Base-by-base conservation (phyloP, 23 tunicate genomes). In the Ciona savignyi region DNA sequence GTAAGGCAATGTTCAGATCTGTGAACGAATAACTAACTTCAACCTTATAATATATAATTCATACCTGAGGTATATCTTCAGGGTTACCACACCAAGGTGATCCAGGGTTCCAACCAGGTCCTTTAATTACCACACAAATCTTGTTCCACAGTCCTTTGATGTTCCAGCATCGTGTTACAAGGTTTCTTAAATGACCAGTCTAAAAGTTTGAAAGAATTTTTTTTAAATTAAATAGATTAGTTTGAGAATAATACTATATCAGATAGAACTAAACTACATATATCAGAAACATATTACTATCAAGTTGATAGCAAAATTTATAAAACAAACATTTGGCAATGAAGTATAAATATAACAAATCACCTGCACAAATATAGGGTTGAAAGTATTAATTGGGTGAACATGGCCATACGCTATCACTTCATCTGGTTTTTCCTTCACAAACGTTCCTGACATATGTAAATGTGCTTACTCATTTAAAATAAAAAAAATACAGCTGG, bases 81-180 rank as follows among this genome's bases (percentile, higher is more conserved):
- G 23, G 72, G n/a, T 84, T 35, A 48, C 97, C 97, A n/a, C 74
- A 83, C 9, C 97, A 61, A 4, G 90, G 86, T 42, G 70, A 79
- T 3, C 90, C 97, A 1, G 97, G 97, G 29, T 72, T 77, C 97
- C 97, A 90, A 6, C 97, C 97, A 25, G 97, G 97, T 70, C 97
- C 97, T 63, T 79, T 76, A 31, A 78, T 19, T 19, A 84, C 20
- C 2, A 90, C 86, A 49, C 66, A 76, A 20, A 90, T 1, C 65
- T 90, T 90, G 78, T 90, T 79, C 60, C 61, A 35, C 15, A 84
- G 51, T 29, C 90, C 90, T 34, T 78, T 68, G 23, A 48, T 80
- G 25, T 75, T 74, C 85, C 73, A 70, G 33, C 35, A 48, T 2
- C 81, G 76, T 1, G 2, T 2, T 29, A 62, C 33, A 25, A 71